Percentiles rank a stretch among this genome's conserved stretches.
Conservation (phyloP, 1,140 invertebrate genomes). For the Augochlora pura region DNA sequence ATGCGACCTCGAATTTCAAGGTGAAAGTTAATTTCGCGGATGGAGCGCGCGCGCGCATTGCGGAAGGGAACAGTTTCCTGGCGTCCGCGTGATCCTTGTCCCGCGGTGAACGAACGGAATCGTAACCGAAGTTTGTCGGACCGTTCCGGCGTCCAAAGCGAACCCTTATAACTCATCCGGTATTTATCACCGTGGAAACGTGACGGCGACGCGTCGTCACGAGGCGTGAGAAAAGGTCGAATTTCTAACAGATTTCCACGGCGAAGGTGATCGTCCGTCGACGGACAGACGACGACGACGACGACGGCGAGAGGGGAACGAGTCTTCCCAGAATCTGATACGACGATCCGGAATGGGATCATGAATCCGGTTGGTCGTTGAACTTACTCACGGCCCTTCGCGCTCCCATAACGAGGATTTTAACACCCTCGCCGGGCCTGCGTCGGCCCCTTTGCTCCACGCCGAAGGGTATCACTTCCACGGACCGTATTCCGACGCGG, state of each 20-base stretch:
- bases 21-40: too few species aligned
- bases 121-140: too few species aligned
- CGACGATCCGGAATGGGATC: slow-evolving; percentile 58
- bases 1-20: too few species aligned
- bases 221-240: slow-evolving; percentile 46
- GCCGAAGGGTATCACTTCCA: slow-evolving; percentile 61
- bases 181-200: too few species aligned
- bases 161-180: too few species aligned
- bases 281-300: too few species aligned
- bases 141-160: too few species aligned
- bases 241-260: slow-evolving; percentile 36
- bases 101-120: too few species aligned
- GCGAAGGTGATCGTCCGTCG: slow-evolving; percentile 10
- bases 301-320: slow-evolving; percentile 10
- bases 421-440: slow-evolving; percentile 60
- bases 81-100: too few species aligned
- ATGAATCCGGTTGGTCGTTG: slow-evolving; percentile 61
- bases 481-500: slow-evolving; percentile 12
- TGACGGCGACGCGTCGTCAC: background rate
- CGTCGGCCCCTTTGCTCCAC: slow-evolving; percentile 55
- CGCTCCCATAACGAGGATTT: slow-evolving; percentile 59
- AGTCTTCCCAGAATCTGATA: slow-evolving; percentile 58
- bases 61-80: too few species aligned
- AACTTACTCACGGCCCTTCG: slow-evolving; percentile 57
- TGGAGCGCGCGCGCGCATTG: too few species aligned